A percentile compares a stretch with the other conserved stretches of the same genome.
Conservation (phyloP, 2,797 vertebrate genomes). For the Myripristis jacobus region DNA sequence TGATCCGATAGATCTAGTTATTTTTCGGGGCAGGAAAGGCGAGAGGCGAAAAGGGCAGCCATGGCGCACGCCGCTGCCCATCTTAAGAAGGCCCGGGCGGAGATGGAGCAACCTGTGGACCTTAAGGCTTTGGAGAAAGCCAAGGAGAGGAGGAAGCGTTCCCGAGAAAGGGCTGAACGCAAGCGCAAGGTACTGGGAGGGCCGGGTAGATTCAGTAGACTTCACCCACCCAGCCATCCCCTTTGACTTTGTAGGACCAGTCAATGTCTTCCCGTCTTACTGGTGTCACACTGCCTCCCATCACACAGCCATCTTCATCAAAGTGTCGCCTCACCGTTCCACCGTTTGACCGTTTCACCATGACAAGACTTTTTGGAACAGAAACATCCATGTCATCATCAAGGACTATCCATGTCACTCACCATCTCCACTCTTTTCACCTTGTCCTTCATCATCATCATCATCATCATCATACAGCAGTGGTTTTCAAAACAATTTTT, state of each 20-base stretch:
- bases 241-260: no score
- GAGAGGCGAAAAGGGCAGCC: constrained; percentile 31
- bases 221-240: constrained; percentile 54
- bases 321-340: constrained; percentile 29
- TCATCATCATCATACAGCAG: no score
- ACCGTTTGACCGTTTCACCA: no score
- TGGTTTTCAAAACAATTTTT: no score
- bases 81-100: constrained; percentile 94
- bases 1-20: constrained; percentile 35
- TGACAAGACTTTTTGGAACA: neutral
- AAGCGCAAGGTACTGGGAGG: constrained; percentile 93
- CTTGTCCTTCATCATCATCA: constrained; percentile 16
- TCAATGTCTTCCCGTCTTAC: constrained; percentile 36
- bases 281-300: constrained; percentile 20
- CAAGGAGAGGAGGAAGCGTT: constrained; percentile 90
- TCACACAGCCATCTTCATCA: constrained; percentile 31
- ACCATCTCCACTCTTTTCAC: neutral
- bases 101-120: constrained; percentile 89
- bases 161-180: constrained; percentile 92
- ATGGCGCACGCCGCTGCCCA: constrained; percentile 98
- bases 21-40: constrained; percentile 18
- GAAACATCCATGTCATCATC: neutral
- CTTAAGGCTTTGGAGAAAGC: constrained; percentile 91
- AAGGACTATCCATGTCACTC: constrained; percentile 4
- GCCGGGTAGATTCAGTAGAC: neutral